Base-by-base conservation (phyloP, 2,888 invertebrate genomes). In the Bugula neritina region DNA sequence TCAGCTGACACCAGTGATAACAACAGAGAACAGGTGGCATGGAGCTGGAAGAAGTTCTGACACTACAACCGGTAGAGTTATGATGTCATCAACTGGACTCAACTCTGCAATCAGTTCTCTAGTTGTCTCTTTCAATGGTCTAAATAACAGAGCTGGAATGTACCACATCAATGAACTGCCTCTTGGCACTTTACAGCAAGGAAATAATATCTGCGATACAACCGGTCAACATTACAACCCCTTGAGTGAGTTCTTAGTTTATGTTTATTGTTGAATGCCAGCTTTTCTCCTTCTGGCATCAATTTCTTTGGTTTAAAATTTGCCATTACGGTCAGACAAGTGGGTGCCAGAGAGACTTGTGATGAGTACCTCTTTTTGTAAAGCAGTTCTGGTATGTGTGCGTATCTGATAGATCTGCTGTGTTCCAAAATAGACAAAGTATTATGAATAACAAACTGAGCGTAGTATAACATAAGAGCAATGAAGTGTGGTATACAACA, bases 121-220 rank as follows among this genome's bases (percentile, higher is more conserved):
- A 5, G 90, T 91, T 80, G 89, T 93, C 29, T 87, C 89, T 76
- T 84, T 94, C 0, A 90, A 91, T 77, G 92, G 90, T 0, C 84
- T 94, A 23, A 80, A 84, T 54, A 87, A 88, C 74, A 88, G 89
- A 72, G 89, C 82, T 13, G 76, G 88, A 75, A 90, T 90, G 72
- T 94, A 93, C 81, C 91, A 91, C 79, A 88, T 95, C 75, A 93
- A 94, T 79, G 88, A 34, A 21, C 54, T 69, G 92, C 92, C 0
- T 88, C 89, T 2, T 31, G 31, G 31, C 34, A 63, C 29, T 31
- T 17, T 21, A 10, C 63, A 63, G 63, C 63, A 27, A 13, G 63
- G 63, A 27, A 63, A 34, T 31, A 63, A 63, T 63, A 31, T 63
- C 29, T 63, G 63, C n/a, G 63, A 27, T 17, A 63, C 63, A 10